Evolutionary conservation across 1,140 invertebrate species (phyloP), one percentile per base, ranked within the genome.

Genomic region (Protaetia brevitarsis): DNA sequence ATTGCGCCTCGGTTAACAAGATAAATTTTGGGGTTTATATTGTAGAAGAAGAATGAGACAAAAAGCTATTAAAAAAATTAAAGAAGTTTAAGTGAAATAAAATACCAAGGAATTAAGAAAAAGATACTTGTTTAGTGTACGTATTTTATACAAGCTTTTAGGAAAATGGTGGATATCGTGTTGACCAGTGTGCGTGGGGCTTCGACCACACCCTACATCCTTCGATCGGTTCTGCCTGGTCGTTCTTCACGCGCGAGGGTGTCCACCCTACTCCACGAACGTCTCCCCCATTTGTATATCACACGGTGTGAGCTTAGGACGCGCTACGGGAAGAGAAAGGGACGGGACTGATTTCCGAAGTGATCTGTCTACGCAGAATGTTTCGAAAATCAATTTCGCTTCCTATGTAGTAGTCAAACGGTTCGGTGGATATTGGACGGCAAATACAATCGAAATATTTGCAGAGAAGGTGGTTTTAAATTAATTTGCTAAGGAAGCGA

Each of bases 181-280:
- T 21, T 67, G 66, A 58, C 66, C 71, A 74, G 73, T 72, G 70
- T 74, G 76, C 76, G 74, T 76, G 72, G 73, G 72, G 72, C 74
- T 72, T 75, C 74, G 72, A 74, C 76, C 76, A 77, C 76, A 77
- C 76, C 76, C 76, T 72, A 69, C 63, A 71, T 69, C 56, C 74
- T 78, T 78, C 76, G 76, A 78, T 78, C 76, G 76, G 76, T 77
- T 78, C 71, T 74, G 74, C 74, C 74, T 73, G 75, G 75, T 77
- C 74, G 76, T 77, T 76, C 73, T 71, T 75, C 72, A 76, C 73
- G 70, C 73, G 69, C 68, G 63, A 66, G 67, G 65, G 67, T 65
- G 60, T 58, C 57, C 68, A 65, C 67, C 57, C 61, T 65, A 58
- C 66, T 65, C 68, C 66, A 31, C 59, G 45, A 58, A 56, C 57